Conservation (phyloP, 1,140 invertebrate species). For the Rhagoletis zephyria region DNA sequence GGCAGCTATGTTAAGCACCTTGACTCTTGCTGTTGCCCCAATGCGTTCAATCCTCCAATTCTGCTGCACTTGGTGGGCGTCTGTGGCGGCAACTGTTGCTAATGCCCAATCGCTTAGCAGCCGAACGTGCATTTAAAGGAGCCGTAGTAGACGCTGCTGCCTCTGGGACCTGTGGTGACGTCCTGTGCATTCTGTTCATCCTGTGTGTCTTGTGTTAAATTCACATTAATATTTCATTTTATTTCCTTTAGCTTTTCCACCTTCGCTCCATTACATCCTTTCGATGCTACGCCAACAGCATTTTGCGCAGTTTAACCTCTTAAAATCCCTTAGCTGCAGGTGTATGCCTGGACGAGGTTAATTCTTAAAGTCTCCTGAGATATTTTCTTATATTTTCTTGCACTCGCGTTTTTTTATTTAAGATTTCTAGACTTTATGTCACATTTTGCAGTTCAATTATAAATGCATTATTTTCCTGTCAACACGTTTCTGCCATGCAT, state of each 20-base stretch:
- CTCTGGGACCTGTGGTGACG: slow-evolving; percentile 28
- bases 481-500: not conserved
- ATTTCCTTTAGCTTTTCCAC: slow-evolving; percentile 12
- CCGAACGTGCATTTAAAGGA: not conserved
- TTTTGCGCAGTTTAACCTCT: not conserved
- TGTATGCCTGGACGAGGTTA: not conserved
- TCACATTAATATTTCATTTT: slow-evolving; percentile 49
- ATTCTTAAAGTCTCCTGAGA: slow-evolving; percentile 31
- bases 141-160: not conserved
- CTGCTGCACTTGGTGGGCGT: not conserved
- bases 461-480: slow-evolving; percentile 47
- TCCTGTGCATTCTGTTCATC: not conserved
- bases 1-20: slow-evolving; percentile 26
- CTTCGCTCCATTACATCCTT: slow-evolving; percentile 21
- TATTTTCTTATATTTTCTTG: not conserved
- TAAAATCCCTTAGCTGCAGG: slow-evolving; percentile 27
- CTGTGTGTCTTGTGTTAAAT: slow-evolving; percentile 24
- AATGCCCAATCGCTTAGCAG: slow-evolving; percentile 41
- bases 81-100: slow-evolving; percentile 25
- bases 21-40: slow-evolving; percentile 15
- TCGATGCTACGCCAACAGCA: not conserved
- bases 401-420: slow-evolving; percentile 1
- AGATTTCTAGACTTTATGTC: not conserved
- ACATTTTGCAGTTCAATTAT: slow-evolving; percentile 52
- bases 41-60: not conserved